phyloP scores from a whole-genome alignment of 2,888 invertebrate species.

The Eugnorisma glareosa region DNA sequence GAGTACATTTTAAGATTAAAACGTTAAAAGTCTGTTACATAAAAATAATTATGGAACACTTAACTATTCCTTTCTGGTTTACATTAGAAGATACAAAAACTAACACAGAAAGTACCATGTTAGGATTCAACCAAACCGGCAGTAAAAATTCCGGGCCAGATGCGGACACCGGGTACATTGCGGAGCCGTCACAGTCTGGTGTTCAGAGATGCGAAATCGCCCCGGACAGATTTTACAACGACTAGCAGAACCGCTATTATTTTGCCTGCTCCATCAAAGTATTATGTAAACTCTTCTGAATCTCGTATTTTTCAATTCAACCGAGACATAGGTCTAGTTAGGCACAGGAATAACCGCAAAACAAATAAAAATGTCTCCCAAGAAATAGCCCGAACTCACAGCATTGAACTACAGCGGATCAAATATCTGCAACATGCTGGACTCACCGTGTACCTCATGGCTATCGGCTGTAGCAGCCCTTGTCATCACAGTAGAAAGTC shows the following conservation, averaged over 20 bases:
- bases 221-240: background rate
- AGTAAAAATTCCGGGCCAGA: background rate
- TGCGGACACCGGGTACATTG: background rate
- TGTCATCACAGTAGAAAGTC: background rate
- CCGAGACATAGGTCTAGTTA: background rate
- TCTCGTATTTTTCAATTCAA: background rate
- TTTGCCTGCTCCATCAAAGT: background rate
- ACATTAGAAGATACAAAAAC: background rate
- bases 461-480: background rate
- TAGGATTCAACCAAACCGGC: background rate
- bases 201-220: background rate
- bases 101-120: background rate
- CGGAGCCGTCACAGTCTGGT: background rate
- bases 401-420: constrained; percentile 7
- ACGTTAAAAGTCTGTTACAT: background rate
- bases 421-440: constrained; percentile 5
- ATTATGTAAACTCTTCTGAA: background rate
- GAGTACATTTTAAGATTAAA: background rate
- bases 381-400: constrained; percentile 6
- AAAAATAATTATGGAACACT: background rate
- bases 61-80: background rate
- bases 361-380: constrained; percentile 14
- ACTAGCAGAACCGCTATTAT: background rate
- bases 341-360: background rate
- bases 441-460: background rate